Base-by-base conservation (phyloP, 2,888 invertebrate genomes). In the Sacculina carcini region DNA sequence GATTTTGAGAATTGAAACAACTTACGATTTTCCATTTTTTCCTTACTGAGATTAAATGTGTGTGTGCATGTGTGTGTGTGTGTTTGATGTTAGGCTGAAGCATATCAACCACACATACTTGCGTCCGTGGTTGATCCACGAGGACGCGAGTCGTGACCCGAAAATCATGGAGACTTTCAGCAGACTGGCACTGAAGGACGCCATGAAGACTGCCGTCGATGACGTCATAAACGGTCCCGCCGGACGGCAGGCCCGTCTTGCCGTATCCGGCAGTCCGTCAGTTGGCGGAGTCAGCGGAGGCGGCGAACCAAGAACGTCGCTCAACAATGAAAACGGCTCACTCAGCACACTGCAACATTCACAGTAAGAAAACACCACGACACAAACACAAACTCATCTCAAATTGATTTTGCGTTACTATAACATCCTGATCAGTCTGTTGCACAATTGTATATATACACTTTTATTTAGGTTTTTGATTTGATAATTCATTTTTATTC, bases 141-240 rank as follows among this genome's bases (percentile, higher is more conserved):
- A 87, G 66, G 76, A 80, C 63, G 79, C 79, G 69, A 84, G 85
- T 55, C 79, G 79, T 47, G 87, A 87, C 62, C 89, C 87, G 51
- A 89, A 89, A 65, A 87, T 90, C 59, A 71, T 90, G 61, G 87
- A 90, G 66, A 89, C 90, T 0, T 87, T 86, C 67, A 86, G 87
- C 3, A 87, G 87, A 63, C 67, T 90, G 59, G 85, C 86, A 23
- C 84, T 89, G 81, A 77, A 78, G 60, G 92, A 92, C 65, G 92
- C 89, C 14, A 79, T 89, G 72, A 84, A 86, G 61, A 82, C 82
- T 10, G 83, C 82, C 10, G 83, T 82, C 0, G 79, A 83, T 59
- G 83, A 81, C 48, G 83, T 83, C 65, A 83, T 84, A 66, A 79
- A 82, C 52, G 81, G 80, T 9, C n/a, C n/a, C 3, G 29, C 3